phyloP scores from a whole-genome alignment of 1,140 invertebrate genomes.

The Pseudomyrmex sp. region DNA sequence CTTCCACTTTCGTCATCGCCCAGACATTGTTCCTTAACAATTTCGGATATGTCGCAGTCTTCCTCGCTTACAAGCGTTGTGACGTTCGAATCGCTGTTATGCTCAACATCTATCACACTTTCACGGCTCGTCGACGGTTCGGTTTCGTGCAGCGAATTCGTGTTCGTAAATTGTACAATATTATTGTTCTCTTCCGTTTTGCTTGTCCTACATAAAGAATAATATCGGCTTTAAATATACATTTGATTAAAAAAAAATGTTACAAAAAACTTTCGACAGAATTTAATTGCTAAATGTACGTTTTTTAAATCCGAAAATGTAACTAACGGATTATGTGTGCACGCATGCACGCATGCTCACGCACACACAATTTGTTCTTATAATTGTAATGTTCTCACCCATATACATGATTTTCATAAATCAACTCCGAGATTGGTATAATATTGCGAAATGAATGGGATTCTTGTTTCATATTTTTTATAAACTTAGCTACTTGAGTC shows the following conservation, averaged over 20 bases:
- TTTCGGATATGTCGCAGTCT: background rate
- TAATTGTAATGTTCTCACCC: conserved; percentile 35
- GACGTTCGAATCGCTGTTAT: background rate
- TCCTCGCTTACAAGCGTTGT: background rate
- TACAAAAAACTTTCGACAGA: conserved; percentile 20
- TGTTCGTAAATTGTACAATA: background rate
- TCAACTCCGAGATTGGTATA: conserved; percentile 61
- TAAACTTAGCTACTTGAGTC: conserved; percentile 74
- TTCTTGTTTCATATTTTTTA: conserved; percentile 70
- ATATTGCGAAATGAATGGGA: conserved; percentile 75
- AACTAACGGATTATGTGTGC: background rate
- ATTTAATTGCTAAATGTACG: conserved; percentile 5
- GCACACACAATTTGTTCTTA: background rate
- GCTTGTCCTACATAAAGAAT: conserved; percentile 6
- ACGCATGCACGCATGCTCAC: no score
- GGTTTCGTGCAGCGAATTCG: background rate
- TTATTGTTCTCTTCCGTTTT: background rate
- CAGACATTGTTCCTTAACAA: background rate
- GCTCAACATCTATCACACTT: background rate
- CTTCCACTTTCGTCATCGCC: no score
- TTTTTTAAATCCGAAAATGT: background rate
- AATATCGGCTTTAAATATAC: background rate
- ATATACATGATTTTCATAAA: conserved; percentile 52
- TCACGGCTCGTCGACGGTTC: background rate
- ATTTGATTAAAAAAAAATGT: background rate